phyloP scores from a whole-genome alignment of 2,113 vertebrate species.

The Ochotona curzoniae region DNA sequence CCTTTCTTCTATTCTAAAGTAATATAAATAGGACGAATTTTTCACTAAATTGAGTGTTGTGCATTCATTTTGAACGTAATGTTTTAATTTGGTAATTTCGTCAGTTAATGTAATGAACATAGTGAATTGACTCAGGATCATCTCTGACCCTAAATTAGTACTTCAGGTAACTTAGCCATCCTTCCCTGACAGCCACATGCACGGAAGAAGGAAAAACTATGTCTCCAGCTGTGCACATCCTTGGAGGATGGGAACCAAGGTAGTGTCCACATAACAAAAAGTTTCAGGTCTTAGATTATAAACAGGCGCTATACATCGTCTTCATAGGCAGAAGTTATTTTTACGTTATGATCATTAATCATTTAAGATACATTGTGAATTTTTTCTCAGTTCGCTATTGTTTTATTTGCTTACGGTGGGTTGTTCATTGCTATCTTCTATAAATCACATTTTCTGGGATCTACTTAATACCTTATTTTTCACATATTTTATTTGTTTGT shows the following conservation, averaged over 20 bases:
- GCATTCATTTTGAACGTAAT: neutral
- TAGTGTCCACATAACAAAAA: neutral
- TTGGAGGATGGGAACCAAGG: neutral
- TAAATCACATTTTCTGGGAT: neutral
- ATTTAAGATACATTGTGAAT: neutral
- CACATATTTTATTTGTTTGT: neutral
- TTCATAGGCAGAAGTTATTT: neutral
- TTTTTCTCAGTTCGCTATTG: neutral
- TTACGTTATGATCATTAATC: neutral
- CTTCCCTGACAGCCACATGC: neutral
- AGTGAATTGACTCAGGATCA: neutral
- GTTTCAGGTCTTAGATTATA: neutral
- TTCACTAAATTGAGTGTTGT: neutral
- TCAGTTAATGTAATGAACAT: neutral
- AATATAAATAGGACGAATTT: neutral
- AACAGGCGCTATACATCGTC: neutral
- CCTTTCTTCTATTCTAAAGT: neutral
- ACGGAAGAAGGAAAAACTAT: neutral
- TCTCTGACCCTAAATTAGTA: neutral
- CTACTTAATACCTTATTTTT: neutral
- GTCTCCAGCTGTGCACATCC: fast-evolving
- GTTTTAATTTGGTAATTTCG: neutral
- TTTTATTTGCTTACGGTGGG: neutral
- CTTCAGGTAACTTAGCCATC: neutral
- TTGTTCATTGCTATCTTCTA: neutral